Evolutionary conservation across 2,797 vertebrate genomes (phyloP).

Genomic region (Urophycis tenuis): DNA sequence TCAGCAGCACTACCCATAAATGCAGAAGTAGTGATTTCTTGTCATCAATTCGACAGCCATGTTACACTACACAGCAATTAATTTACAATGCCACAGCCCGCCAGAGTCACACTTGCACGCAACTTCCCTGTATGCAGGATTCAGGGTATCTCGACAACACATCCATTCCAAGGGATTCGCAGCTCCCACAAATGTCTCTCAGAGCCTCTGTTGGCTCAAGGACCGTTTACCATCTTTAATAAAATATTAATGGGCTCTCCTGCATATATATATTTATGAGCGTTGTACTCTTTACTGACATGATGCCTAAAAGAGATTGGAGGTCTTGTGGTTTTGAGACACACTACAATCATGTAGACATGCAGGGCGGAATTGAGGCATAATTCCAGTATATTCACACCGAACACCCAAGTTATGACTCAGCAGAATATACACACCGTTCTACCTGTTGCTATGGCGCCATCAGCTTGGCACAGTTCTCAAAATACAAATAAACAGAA

Average conservation of each 20-base stretch:
- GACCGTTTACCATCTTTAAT: not conserved
- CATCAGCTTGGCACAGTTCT: constrained; percentile 32
- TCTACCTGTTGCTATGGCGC: constrained; percentile 51
- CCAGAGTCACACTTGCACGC: not conserved
- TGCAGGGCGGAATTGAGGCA: not conserved
- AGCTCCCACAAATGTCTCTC: not conserved
- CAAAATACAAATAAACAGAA: constrained; percentile 54
- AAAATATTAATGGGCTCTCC: not conserved
- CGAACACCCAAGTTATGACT: constrained; percentile 37
- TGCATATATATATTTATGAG: not conserved
- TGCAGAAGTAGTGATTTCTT: not conserved
- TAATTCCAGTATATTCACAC: not conserved
- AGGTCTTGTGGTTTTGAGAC: not conserved
- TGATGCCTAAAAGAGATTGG: not conserved
- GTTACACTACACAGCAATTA: not conserved
- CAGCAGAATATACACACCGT: constrained; percentile 39
- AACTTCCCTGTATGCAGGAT: not conserved
- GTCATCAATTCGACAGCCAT: not conserved
- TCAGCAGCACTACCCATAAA: not conserved
- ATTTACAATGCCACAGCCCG: not conserved
- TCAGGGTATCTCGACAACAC: not conserved
- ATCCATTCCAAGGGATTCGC: not conserved
- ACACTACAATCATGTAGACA: not conserved
- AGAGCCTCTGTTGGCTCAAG: not conserved
- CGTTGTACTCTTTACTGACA: not conserved